phyloP scores from a whole-genome alignment of 1,140 invertebrate species.

The Drosophila arizonae region DNA sequence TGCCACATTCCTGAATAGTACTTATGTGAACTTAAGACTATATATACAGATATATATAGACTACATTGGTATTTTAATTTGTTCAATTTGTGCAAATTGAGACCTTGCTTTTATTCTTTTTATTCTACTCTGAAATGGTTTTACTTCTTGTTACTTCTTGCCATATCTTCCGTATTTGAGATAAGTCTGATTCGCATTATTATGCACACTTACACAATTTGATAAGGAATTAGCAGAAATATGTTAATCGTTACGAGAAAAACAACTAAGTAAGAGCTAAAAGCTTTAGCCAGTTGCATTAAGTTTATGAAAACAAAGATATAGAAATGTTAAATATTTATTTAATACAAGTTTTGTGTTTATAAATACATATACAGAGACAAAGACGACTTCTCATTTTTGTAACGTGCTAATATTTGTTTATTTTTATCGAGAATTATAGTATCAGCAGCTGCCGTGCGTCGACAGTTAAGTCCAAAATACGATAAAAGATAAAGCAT shows the following conservation, averaged over 20 bases:
- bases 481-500: too few relatives aligned
- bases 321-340: too few relatives aligned
- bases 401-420: too few relatives aligned
- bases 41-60: background rate
- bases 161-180: constrained; percentile 4
- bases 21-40: background rate
- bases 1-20: background rate
- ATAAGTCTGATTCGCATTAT: background rate
- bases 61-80: constrained; percentile 35
- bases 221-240: background rate
- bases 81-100: constrained; percentile 14
- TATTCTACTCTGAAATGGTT: constrained; percentile 10
- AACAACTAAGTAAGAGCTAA: too few relatives aligned
- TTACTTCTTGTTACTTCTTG: constrained; percentile 4
- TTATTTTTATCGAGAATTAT: too few relatives aligned
- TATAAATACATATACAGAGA: too few relatives aligned
- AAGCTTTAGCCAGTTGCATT: too few relatives aligned
- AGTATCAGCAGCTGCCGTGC: too few relatives aligned
- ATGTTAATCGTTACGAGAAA: background rate
- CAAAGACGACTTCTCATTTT: too few relatives aligned
- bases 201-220: background rate
- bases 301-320: too few relatives aligned
- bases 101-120: constrained; percentile 6
- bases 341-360: too few relatives aligned
- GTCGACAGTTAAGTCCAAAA: too few relatives aligned